Evolutionary conservation across 2,113 vertebrate genomes (phyloP).

Genomic region (Corythoichthys haematopterus): DNA sequence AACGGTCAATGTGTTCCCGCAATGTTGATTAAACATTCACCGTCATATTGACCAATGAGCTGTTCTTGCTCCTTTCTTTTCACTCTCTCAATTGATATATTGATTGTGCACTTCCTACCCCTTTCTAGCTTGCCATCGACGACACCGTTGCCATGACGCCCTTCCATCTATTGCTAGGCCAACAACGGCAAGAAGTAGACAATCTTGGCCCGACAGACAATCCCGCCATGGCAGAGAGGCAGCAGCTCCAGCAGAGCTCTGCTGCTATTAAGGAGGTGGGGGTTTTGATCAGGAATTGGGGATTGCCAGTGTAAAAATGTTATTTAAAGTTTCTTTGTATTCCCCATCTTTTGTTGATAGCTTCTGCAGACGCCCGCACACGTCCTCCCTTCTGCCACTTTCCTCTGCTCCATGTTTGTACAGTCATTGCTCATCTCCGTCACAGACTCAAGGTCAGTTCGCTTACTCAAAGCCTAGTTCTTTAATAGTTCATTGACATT

Average conservation of each 20-base stretch:
- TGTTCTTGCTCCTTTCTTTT: background rate
- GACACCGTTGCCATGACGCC: conserved; percentile 84
- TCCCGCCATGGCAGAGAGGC: conserved; percentile 32
- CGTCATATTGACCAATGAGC: background rate
- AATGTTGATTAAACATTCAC: background rate
- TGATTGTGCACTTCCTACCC: background rate
- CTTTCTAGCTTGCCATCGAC: conserved; percentile 77
- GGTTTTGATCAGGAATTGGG: background rate
- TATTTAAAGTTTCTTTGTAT: background rate
- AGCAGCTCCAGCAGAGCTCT: conserved; percentile 67
- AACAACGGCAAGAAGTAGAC: conserved; percentile 67
- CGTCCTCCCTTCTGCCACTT: conserved; percentile 84
- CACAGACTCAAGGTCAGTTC: conserved; percentile 53
- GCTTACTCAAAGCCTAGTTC: background rate
- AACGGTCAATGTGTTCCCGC: background rate
- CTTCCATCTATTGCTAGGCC: conserved; percentile 85
- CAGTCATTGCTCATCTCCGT: conserved; percentile 82
- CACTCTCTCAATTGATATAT: background rate
- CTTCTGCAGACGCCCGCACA: conserved; percentile 91
- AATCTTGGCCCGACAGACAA: conserved; percentile 22
- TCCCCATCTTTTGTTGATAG: conserved; percentile 50
- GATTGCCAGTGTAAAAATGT: background rate
- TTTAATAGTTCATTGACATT: background rate
- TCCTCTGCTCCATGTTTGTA: conserved; percentile 85
- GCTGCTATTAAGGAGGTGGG: conserved; percentile 81